Conservation (phyloP, 1,140 invertebrate species). For the Trialeurodes vaporariorum region DNA sequence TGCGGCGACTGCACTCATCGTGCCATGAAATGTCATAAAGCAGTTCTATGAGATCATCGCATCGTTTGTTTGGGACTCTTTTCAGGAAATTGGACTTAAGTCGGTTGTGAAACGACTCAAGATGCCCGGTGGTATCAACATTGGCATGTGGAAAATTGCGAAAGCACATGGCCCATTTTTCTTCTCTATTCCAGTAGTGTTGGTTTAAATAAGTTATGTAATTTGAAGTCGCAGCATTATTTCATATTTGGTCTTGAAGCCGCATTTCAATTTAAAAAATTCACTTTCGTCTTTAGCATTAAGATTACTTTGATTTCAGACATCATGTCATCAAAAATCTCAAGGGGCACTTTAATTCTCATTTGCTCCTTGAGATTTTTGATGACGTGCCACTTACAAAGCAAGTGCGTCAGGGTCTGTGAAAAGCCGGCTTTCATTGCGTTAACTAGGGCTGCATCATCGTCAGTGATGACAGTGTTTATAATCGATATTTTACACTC, state of each 20-base stretch:
- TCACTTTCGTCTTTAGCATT: background rate
- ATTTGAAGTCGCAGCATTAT: too few relatives aligned
- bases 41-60: slow-evolving; percentile 2
- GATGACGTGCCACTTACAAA: background rate
- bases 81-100: slow-evolving; percentile 1
- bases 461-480: background rate
- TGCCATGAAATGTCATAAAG: background rate
- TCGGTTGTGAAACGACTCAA: slow-evolving; percentile 8
- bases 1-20: background rate
- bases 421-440: background rate
- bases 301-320: background rate
- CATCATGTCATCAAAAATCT: background rate
- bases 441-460: background rate
- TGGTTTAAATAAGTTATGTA: background rate
- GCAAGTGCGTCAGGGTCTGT: background rate
- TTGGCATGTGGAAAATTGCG: slow-evolving; percentile 7
- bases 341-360: background rate
- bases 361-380: background rate
- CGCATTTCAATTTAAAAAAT: background rate
- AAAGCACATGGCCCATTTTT: slow-evolving; percentile 11
- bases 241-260: background rate
- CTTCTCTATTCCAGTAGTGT: background rate
- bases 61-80: slow-evolving; percentile 6
- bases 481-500: background rate
- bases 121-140: slow-evolving; percentile 7